phyloP scores from a whole-genome alignment of 2,888 invertebrate species.

The Alcis repandata region DNA sequence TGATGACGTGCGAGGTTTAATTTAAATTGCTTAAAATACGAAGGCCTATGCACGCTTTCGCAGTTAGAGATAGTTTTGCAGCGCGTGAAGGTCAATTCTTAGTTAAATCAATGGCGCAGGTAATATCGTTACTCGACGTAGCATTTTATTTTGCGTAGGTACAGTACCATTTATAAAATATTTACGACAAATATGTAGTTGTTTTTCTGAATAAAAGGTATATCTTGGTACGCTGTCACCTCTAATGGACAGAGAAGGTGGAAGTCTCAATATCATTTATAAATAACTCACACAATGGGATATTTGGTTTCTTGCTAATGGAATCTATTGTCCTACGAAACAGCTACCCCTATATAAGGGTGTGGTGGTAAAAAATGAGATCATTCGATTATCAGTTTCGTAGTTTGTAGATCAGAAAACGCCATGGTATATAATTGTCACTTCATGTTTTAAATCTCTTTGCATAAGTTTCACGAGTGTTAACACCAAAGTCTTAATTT shows the following conservation, averaged over 20 bases:
- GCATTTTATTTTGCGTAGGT: background rate
- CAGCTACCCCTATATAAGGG: constrained; percentile 71
- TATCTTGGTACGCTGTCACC: constrained; percentile 15
- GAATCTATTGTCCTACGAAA: constrained; percentile 71
- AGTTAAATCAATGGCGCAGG: background rate
- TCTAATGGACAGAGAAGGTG: constrained; percentile 32
- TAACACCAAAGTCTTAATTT: constrained; percentile 39
- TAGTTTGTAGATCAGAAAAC: constrained; percentile 49
- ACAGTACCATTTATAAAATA: background rate
- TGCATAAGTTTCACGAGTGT: background rate
- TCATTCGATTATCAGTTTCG: constrained; percentile 50
- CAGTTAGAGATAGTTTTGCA: constrained; percentile 1
- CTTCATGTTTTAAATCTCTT: background rate
- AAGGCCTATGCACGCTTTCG: background rate
- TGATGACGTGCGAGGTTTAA: background rate
- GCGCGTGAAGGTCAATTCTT: background rate
- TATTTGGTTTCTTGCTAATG: constrained; percentile 66
- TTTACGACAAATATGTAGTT: background rate
- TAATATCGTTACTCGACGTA: background rate
- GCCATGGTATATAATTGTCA: constrained; percentile 60
- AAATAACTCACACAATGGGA: constrained; percentile 47
- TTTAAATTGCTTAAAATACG: background rate
- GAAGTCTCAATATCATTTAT: constrained; percentile 44
- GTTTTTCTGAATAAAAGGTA: constrained; percentile 11
- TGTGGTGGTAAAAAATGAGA: constrained; percentile 45